Evolutionary conservation across 2,888 invertebrate genomes (phyloP).

Genomic region (Diarsia dahlii): DNA sequence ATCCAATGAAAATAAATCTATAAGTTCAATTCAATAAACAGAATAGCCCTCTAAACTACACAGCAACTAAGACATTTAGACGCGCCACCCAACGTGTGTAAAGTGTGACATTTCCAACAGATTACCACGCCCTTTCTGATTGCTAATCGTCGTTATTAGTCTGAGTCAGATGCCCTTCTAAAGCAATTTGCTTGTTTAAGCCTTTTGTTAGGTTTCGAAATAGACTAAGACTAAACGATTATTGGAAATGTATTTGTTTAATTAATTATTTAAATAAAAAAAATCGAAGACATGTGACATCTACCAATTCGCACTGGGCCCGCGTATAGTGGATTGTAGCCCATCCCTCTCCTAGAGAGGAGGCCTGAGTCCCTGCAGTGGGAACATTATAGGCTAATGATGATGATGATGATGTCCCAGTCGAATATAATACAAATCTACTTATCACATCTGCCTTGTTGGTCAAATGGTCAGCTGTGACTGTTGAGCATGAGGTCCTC

Average conservation of each 20-base stretch:
- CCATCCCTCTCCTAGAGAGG: no score
- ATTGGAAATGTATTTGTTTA: background rate
- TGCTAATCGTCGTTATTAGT: constrained; percentile 55
- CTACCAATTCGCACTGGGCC: no score
- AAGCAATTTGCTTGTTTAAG: constrained; percentile 41
- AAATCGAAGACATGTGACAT: no score
- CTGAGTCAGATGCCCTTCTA: constrained; percentile 28
- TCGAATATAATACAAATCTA: background rate
- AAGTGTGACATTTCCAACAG: constrained; percentile 61
- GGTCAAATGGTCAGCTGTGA: no score
- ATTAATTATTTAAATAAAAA: no score
- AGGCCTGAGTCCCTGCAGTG: no score
- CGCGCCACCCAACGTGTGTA: constrained; percentile 12
- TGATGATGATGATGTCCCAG: background rate
- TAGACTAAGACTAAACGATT: background rate
- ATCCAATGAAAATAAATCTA: no score
- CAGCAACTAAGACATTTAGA: constrained; percentile 43
- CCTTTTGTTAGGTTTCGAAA: constrained; percentile 15
- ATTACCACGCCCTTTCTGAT: constrained; percentile 31
- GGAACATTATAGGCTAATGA: no score
- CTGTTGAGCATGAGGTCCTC: no score
- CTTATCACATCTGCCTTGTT: no score
- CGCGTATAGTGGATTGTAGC: no score
- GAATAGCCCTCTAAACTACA: constrained; percentile 12
- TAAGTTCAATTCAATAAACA: background rate